Evolutionary conservation across 2,888 invertebrate genomes (phyloP), one percentile per base, ranked within the genome.

Genomic region (Cybosia mesomella): DNA sequence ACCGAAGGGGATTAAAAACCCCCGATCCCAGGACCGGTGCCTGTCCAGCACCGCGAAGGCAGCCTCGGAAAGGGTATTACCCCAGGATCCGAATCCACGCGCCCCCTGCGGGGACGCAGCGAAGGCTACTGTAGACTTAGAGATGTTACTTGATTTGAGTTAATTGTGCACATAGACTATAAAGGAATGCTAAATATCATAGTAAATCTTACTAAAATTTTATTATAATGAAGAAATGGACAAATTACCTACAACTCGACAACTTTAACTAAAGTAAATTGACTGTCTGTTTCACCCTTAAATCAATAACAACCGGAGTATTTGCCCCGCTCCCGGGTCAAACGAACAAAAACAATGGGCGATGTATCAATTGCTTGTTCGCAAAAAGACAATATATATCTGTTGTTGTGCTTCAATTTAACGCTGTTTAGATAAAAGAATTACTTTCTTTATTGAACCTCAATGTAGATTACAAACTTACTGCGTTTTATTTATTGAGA

Each of bases 381-480:
- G 39, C 28, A 49, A 49, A 49, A 49, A 43, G 43, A 49, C 49
- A 18, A n/a, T 43, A 43, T 55, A 43, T 55, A n/a, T 49, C n/a
- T 58, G 28, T 70, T 72, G 68, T 70, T 73, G 69, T 81, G 70
- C 76, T 79, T 79, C 79, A 79, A 79, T 81, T 76, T 77, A 79
- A 72, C 74, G 61, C 63, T 79, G 82, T 79, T 81, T 76, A 74
- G 77, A 73, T 76, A 73, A 68, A 62, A 68, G 76, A 81, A 76
- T 28, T 71, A 76, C 70, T 76, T 74, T 43, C 13, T 49, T n/a
- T 49, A 18, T 7, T 49, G 9, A 49, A 9, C n/a, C 1, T 49
- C n/a, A 3, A 49, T 9, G 8, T 49, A 9, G 49, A n/a, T 5
- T 18, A 49, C 49, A n/a, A n/a, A n/a, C n/a, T n/a, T n/a, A 49